These are phyloP conservation scores for Hydropsyche tenuis DNA, from an alignment of 1,140 invertebrate species.

Conservation along the genomic window DNA sequence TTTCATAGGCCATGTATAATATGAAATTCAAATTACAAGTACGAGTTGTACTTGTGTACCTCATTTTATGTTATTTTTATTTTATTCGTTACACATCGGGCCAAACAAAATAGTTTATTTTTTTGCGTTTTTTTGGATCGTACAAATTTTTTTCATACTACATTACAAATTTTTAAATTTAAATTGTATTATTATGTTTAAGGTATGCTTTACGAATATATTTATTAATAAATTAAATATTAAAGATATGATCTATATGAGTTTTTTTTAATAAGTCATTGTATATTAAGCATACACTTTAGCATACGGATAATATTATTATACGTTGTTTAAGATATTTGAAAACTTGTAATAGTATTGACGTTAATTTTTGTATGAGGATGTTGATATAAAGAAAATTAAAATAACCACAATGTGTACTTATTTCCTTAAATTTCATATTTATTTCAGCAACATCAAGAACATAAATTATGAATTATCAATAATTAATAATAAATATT, in stretches of 20 bases:
- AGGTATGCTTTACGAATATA: conserved; percentile 17
- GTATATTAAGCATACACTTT: conserved; percentile 21
- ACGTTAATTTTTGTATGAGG: conserved; percentile 18
- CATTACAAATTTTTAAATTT: not conserved
- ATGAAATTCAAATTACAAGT: not conserved
- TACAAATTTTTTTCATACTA: not conserved
- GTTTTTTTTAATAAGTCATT: conserved; percentile 20
- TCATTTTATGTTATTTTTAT: conserved; percentile 11
- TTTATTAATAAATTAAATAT: conserved; percentile 20
- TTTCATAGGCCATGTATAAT: conserved; percentile 5
- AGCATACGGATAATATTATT: conserved; percentile 11
- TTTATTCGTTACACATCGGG: not conserved
- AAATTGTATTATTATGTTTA: conserved; percentile 9
- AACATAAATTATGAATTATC: no score
- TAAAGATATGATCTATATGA: conserved; percentile 2
- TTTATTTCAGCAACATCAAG: not conserved
- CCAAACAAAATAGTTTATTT: not conserved
- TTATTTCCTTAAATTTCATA: not conserved
- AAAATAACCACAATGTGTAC: not conserved
- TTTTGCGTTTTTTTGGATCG: not conserved
- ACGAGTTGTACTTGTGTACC: not conserved
- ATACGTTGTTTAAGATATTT: conserved; percentile 6
- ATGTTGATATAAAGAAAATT: conserved; percentile 26
- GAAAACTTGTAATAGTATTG: conserved; percentile 12
- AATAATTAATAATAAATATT: no score